These are phyloP conservation scores for Rhogogaster chlorosoma DNA, from an alignment of 2,888 invertebrate genomes.

Conservation along the genomic window DNA sequence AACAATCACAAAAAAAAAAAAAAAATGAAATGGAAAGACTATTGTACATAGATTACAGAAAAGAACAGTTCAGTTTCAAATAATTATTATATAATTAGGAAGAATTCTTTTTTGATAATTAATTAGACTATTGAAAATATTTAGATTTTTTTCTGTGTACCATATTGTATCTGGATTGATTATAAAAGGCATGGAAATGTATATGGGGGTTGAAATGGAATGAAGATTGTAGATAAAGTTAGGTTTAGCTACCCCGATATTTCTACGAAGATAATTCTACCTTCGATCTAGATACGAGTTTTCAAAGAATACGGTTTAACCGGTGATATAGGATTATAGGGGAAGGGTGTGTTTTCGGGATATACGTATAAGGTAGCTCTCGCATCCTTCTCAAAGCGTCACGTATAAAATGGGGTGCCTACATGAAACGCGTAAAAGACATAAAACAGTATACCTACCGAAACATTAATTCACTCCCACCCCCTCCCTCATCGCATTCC, in stretches of 20 bases:
- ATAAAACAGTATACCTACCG: conserved; percentile 33
- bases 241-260: not conserved
- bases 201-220: conserved; percentile 2
- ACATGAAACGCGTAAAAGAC: conserved; percentile 23
- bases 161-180: not conserved
- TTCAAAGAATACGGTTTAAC: not conserved
- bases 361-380: not conserved
- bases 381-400: not conserved
- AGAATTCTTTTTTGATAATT: not conserved
- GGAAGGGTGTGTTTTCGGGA: not conserved
- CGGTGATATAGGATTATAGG: not conserved
- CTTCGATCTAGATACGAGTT: not conserved
- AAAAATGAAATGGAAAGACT: no score
- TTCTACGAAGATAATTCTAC: not conserved
- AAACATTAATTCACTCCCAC: conserved; percentile 44
- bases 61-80: not conserved
- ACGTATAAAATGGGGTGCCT: conserved; percentile 32
- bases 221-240: not conserved
- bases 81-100: not conserved
- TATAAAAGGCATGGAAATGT: not conserved
- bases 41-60: no score
- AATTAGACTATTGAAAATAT: not conserved
- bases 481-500: not conserved
- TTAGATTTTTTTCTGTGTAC: not conserved
- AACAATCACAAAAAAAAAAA: not conserved